These are phyloP conservation scores for Apotomis capreana DNA, from an alignment of 2,888 invertebrate genomes.

Conservation along the genomic window DNA sequence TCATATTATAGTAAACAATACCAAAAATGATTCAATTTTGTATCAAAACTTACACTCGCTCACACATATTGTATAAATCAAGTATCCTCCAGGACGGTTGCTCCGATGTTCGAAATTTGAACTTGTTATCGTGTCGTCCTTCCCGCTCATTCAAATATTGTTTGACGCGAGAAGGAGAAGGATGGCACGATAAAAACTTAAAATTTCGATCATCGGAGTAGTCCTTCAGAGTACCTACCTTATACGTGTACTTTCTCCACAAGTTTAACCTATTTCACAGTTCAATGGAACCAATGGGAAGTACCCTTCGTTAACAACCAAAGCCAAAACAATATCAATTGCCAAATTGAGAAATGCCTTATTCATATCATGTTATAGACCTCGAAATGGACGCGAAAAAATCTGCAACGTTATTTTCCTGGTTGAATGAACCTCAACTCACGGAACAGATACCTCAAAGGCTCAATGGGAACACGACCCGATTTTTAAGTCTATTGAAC, in stretches of 20 bases:
- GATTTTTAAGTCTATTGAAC: slow-evolving; percentile 24
- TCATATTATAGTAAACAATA: slow-evolving; percentile 17
- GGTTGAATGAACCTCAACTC: slow-evolving; percentile 33
- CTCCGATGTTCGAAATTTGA: too few species aligned
- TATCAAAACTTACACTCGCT: too few species aligned
- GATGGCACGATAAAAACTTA: too few species aligned
- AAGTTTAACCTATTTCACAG: too few species aligned
- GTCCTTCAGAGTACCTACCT: too few species aligned
- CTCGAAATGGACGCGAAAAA: slow-evolving; percentile 34
- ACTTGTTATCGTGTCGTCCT: too few species aligned
- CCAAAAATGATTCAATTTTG: not conserved
- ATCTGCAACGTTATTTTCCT: slow-evolving; percentile 32
- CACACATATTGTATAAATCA: slow-evolving; percentile 4
- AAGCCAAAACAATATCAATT: not conserved
- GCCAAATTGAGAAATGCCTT: slow-evolving; percentile 28
- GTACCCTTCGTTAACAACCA: slow-evolving; percentile 5
- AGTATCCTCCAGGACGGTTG: not conserved
- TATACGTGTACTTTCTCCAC: not conserved
- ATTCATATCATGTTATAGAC: slow-evolving; percentile 33
- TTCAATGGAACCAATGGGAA: not conserved
- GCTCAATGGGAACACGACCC: slow-evolving; percentile 14
- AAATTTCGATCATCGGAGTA: too few species aligned
- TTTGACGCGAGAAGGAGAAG: too few species aligned
- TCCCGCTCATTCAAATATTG: too few species aligned
- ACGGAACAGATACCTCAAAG: slow-evolving; percentile 27